phyloP scores from a whole-genome alignment of 2,888 invertebrate genomes.

The Latrodectus elegans region DNA sequence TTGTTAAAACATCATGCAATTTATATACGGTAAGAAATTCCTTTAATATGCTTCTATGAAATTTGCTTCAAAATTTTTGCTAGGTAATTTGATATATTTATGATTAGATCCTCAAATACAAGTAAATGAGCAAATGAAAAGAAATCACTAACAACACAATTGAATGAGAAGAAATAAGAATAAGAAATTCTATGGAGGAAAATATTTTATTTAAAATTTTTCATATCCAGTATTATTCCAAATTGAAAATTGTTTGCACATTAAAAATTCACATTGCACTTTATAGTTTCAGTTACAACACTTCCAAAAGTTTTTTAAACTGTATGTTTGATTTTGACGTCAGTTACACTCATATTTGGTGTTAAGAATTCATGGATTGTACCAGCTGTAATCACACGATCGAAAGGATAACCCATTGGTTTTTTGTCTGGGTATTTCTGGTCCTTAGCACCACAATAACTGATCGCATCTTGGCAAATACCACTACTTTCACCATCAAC shows the following conservation, averaged over 20 bases:
- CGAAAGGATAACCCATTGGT: slow-evolving; percentile 90
- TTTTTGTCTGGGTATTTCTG: slow-evolving; percentile 86
- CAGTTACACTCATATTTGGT: slow-evolving; percentile 78
- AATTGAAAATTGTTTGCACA: background rate
- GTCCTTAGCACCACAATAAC: slow-evolving; percentile 87
- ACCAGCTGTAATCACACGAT: slow-evolving; percentile 75
- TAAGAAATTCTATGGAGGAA: background rate
- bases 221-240: background rate
- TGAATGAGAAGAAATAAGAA: too few relatives aligned
- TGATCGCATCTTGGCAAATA: slow-evolving; percentile 83
- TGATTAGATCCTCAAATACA: too few relatives aligned
- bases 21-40: too few relatives aligned
- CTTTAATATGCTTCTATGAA: too few relatives aligned
- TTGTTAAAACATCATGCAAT: too few relatives aligned
- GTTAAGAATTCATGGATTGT: slow-evolving; percentile 60
- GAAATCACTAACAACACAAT: too few relatives aligned
- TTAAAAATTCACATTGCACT: background rate
- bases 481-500: slow-evolving; percentile 59
- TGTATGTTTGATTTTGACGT: slow-evolving; percentile 76
- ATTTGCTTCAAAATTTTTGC: too few relatives aligned
- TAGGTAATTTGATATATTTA: too few relatives aligned
- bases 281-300: background rate
- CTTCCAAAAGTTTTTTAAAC: slow-evolving; percentile 25
- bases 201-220: background rate
- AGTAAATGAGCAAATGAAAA: too few relatives aligned